A percentile compares a stretch with the other conserved stretches of the same genome.
These are phyloP conservation scores for Geopemphigus sp. DNA, from an alignment of 1,140 invertebrate species.

Conservation along the genomic window DNA sequence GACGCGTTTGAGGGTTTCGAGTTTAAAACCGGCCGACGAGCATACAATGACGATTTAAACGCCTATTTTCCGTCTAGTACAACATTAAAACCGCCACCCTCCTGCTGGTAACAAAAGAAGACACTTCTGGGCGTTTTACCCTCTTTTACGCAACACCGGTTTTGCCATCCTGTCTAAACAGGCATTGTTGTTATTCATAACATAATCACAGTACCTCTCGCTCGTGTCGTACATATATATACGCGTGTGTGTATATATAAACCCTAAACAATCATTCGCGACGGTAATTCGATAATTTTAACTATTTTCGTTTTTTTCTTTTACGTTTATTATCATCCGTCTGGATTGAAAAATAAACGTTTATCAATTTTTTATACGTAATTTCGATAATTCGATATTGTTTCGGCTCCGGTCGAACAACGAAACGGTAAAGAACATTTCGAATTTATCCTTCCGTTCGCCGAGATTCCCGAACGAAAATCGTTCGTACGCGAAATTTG, in stretches of 20 bases:
- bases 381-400: too few relatives aligned
- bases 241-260: too few relatives aligned
- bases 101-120: conserved; percentile 8
- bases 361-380: too few relatives aligned
- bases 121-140: conserved; percentile 29
- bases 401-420: too few relatives aligned
- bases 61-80: neutral
- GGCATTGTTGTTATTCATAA: conserved; percentile 34
- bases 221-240: neutral
- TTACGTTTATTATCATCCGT: neutral
- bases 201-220: conserved; percentile 4
- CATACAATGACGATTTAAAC: conserved; percentile 17
- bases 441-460: too few relatives aligned
- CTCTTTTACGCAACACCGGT: conserved; percentile 14
- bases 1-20: neutral
- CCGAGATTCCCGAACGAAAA: too few relatives aligned
- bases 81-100: neutral
- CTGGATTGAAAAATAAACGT: too few relatives aligned
- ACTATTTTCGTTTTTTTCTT: too few relatives aligned
- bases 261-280: neutral
- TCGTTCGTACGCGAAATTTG: too few relatives aligned
- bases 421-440: too few relatives aligned
- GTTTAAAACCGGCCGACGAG: neutral
- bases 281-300: neutral
- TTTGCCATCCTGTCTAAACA: conserved; percentile 15